These are phyloP conservation scores for Hololepta plana DNA, from an alignment of 2,888 invertebrate species.

Conservation along the genomic window DNA sequence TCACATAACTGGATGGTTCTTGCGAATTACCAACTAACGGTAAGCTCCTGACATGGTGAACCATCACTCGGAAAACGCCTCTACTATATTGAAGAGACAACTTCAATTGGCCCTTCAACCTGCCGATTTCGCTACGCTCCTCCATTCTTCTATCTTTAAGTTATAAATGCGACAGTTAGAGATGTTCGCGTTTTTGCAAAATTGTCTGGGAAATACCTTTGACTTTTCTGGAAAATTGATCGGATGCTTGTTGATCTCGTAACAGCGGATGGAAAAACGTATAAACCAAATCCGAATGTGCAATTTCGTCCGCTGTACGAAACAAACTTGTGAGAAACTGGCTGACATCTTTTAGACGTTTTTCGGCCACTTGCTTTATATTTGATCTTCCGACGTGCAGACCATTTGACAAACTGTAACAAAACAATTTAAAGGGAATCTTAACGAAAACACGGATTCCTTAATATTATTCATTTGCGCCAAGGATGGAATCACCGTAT, in stretches of 20 bases:
- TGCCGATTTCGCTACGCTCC: slow-evolving; percentile 20
- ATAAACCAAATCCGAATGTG: slow-evolving; percentile 90
- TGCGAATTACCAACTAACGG: slow-evolving; percentile 60
- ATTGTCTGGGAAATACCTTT: slow-evolving; percentile 36
- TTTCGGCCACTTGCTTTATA: slow-evolving; percentile 86
- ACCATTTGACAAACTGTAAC: slow-evolving; percentile 54
- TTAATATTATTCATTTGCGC: too few relatives aligned
- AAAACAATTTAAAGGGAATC: too few relatives aligned
- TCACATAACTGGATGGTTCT: slow-evolving; percentile 79
- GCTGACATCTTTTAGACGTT: slow-evolving; percentile 76
- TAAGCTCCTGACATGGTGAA: slow-evolving; percentile 81
- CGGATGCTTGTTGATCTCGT: slow-evolving; percentile 82
- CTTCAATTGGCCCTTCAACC: slow-evolving; percentile 55
- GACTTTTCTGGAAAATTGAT: slow-evolving; percentile 57
- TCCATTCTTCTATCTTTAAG: slow-evolving; percentile 15
- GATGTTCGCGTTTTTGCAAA: background rate
- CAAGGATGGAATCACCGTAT: too few relatives aligned
- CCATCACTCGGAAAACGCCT: slow-evolving; percentile 60
- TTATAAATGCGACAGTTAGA: slow-evolving; percentile 4
- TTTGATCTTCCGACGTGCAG: slow-evolving; percentile 83
- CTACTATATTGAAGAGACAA: slow-evolving; percentile 59
- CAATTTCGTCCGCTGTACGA: slow-evolving; percentile 78
- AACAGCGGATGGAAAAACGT: slow-evolving; percentile 96
- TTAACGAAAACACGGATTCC: too few relatives aligned
- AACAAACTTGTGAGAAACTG: slow-evolving; percentile 76